Conservation (phyloP, 2,113 vertebrate species). For the Ellobius talpinus region DNA sequence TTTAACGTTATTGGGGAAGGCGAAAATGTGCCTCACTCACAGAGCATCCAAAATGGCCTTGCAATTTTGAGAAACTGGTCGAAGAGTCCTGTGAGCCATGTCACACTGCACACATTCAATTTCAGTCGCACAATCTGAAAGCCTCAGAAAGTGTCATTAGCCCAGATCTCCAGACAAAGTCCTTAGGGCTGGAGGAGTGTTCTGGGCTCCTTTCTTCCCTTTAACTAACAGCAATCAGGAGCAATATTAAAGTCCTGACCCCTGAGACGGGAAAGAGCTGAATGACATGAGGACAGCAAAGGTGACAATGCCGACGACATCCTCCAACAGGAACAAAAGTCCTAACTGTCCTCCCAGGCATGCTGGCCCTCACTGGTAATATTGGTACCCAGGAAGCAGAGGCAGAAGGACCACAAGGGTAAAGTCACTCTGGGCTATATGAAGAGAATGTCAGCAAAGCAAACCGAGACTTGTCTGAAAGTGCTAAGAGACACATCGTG, state of each 20-base stretch:
- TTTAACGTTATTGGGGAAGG: slow-evolving; percentile 15
- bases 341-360: neutral
- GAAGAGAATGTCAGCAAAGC: neutral
- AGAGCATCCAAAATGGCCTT: slow-evolving; percentile 46
- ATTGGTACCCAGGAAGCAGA: neutral
- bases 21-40: neutral
- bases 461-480: neutral
- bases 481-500: neutral
- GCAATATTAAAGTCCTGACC: neutral
- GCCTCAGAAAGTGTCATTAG: neutral
- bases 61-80: slow-evolving; percentile 32
- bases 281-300: neutral
- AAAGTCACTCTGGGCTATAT: neutral
- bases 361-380: neutral
- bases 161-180: neutral
- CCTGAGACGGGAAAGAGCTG: neutral
- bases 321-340: neutral
- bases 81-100: neutral
- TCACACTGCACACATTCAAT: neutral
- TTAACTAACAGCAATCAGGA: slow-evolving; percentile 22
- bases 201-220: neutral
- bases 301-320: neutral
- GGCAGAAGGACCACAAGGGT: neutral
- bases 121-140: neutral
- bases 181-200: neutral